Conservation (phyloP, 1,140 invertebrate species). For the Babylonia areolata region DNA sequence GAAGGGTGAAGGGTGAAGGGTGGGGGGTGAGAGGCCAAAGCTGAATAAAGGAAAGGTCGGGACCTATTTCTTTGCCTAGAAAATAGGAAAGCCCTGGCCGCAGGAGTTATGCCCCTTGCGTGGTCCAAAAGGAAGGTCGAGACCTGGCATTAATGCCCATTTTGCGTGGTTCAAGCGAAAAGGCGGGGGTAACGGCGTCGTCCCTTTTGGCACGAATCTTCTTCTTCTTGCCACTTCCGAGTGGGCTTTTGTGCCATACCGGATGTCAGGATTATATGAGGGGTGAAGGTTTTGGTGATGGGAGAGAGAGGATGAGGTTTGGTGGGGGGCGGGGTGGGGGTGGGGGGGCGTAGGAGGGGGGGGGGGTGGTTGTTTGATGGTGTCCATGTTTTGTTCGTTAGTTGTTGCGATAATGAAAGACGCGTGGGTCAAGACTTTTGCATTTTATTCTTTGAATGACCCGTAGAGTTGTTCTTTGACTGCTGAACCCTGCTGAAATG, state of each 20-base stretch:
- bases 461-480: too few species aligned
- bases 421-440: too few species aligned
- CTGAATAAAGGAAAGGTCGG: too few species aligned
- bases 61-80: neutral
- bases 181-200: neutral
- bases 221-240: neutral
- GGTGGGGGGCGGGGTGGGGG: too few species aligned
- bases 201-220: neutral
- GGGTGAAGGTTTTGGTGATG: neutral
- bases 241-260: slow-evolving; percentile 6
- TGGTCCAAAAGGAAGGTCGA: neutral
- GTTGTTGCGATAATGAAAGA: too few species aligned
- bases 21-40: too few species aligned
- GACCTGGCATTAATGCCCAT: neutral
- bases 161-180: neutral
- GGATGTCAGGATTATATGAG: neutral
- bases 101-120: neutral
- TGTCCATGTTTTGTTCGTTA: too few species aligned
- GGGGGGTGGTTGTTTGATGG: too few species aligned
- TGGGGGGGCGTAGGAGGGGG: too few species aligned
- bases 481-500: too few species aligned
- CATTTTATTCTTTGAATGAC: too few species aligned
- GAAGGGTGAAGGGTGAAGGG: neutral
- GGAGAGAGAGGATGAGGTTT: too few species aligned
- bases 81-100: neutral